Evolutionary conservation across 2,797 vertebrate species (phyloP).

Genomic region (Pseudochaenichthys georgianus): DNA sequence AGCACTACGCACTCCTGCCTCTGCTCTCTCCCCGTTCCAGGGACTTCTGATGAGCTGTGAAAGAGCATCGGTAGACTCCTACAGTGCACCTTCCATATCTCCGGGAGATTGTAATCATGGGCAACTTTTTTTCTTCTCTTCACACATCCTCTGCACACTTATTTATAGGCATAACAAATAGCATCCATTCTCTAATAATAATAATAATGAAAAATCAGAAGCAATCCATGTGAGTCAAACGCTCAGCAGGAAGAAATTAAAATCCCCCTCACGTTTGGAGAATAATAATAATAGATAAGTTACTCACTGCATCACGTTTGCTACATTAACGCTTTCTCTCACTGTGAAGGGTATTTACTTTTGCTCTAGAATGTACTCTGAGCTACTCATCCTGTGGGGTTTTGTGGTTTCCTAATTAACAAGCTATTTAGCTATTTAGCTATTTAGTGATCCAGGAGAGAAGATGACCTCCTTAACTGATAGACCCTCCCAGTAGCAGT

Average conservation of each 20-base stretch:
- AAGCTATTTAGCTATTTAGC: background rate
- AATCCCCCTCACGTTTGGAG: slow-evolving; percentile 13
- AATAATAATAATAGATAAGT: background rate
- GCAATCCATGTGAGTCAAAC: slow-evolving; percentile 28
- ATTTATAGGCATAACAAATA: slow-evolving; percentile 45
- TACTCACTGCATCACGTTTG: background rate
- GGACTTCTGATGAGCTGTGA: slow-evolving; percentile 60
- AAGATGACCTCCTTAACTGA: slow-evolving; percentile 4
- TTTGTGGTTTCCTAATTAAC: slow-evolving; percentile 13
- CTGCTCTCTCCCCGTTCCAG: slow-evolving; percentile 28
- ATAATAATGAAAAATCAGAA: slow-evolving; percentile 50
- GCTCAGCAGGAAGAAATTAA: slow-evolving; percentile 19
- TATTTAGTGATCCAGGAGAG: slow-evolving; percentile 7
- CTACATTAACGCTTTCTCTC: background rate
- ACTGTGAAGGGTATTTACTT: slow-evolving; percentile 9
- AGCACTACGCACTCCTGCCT: slow-evolving; percentile 32
- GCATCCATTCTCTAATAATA: slow-evolving; percentile 11
- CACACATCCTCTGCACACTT: slow-evolving; percentile 26
- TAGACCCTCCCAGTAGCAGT: slow-evolving; percentile 4
- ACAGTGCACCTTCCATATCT: slow-evolving; percentile 44
- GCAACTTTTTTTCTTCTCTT: background rate
- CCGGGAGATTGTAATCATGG: slow-evolving; percentile 47
- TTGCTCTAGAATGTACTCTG: background rate
- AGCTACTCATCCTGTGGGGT: background rate
- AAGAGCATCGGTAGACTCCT: slow-evolving; percentile 55